Evolutionary conservation across 1,140 invertebrate species (phyloP).

Genomic region (honey bee (Apis mellifera)): DNA sequence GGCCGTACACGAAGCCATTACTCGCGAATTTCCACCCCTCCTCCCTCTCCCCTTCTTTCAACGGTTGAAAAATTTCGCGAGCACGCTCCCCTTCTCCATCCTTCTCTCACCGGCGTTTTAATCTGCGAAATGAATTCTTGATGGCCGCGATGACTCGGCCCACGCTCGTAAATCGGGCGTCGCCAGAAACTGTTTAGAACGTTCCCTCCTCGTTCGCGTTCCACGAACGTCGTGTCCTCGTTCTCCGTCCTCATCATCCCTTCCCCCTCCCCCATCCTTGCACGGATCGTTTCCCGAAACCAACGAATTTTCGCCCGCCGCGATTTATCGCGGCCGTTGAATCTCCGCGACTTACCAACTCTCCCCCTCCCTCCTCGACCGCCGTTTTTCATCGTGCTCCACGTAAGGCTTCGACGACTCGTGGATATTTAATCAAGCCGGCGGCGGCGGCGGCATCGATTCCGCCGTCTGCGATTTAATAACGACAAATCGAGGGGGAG

Average conservation of each 20-base stretch:
- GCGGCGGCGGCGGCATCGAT: background rate
- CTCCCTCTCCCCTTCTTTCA: background rate
- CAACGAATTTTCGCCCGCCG: constrained; percentile 24
- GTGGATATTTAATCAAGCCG: constrained; percentile 25
- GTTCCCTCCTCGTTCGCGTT: too few species aligned
- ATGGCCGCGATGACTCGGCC: constrained; percentile 9
- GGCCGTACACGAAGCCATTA: constrained; percentile 24
- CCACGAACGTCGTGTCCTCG: too few species aligned
- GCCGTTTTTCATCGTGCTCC: constrained; percentile 1
- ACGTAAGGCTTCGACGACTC: background rate
- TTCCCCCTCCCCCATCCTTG: background rate
- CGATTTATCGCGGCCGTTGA: constrained; percentile 36
- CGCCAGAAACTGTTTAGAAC: background rate
- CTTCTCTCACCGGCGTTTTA: constrained; percentile 27
- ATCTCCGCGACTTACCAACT: background rate
- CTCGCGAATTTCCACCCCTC: background rate
- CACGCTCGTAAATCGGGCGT: constrained; percentile 24
- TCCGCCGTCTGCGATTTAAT: constrained; percentile 5
- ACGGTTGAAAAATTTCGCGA: background rate
- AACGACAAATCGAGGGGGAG: background rate
- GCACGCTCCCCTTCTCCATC: too few species aligned
- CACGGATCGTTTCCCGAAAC: constrained; percentile 29
- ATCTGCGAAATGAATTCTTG: constrained; percentile 53
- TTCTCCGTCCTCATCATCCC: too few species aligned
- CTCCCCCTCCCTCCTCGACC: too few species aligned